Evolutionary conservation across 92 coral and sea anemone genomes (phyloP), one percentile per base, ranked within the genome.

Genomic region (Porites lobata): DNA sequence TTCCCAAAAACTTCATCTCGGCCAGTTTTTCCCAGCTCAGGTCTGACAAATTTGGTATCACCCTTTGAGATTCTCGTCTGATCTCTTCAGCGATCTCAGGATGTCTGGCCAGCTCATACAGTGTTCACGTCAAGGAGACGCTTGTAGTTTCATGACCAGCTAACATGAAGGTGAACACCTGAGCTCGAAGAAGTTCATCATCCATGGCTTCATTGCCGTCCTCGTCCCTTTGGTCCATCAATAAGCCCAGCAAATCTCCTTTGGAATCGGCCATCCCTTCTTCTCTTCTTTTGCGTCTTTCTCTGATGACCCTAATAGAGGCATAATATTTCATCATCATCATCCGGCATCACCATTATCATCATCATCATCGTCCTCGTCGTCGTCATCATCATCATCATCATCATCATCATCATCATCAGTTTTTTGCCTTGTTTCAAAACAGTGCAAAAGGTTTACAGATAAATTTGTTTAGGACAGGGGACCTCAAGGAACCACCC

Each of bases 111-210:
- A 94, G 94, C 72, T 90, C 93, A 24, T 87, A 81, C 59, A 92
- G 66, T 17, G 95, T 94, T 95, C 96, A 94, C 11, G 93, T 79
- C 83, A 94, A 20, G 20, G 98, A 72, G 11, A 52, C 80, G 58
- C 94, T 78, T 50, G 90, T 86, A 32, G 98, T 92, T 66, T 94
- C 98, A 57, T 94, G 98, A 6, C 95, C 98, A 86, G 95, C 92
- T 19, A 93, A 59, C 56, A 92, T 26, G 54, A 83, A 84, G 19
- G 78, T 87, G 72, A 91, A 87, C 9, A 91, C 83, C 71, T 92
- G 91, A 12, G 85, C 79, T 68, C 76, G 15, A 58, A 92, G 79
- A 71, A 90, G 91, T 26, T 92, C 95, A 47, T 80, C 91, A 58
- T 85, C 91, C 88, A 87, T 91, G 71, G 71, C 29, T 15, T 66